A percentile compares a stretch with the other conserved stretches of the same genome.
These are phyloP conservation scores for Lathamus discolor DNA, from an alignment of 2,113 vertebrate species.

Conservation along the genomic window DNA sequence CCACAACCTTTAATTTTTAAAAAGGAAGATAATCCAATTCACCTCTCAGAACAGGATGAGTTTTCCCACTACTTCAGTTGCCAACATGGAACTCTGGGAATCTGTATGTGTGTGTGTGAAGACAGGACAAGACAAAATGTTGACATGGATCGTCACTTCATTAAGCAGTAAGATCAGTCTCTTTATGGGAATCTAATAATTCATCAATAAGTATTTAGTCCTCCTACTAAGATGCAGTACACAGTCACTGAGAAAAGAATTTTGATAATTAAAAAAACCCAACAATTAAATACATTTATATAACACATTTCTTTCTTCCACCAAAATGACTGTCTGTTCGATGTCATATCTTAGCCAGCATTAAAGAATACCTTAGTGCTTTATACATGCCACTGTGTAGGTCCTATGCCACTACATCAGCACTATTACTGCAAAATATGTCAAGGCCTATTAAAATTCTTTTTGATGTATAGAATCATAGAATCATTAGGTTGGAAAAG, in stretches of 20 bases:
- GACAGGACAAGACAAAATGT: not conserved
- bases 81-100: not conserved
- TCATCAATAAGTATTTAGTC: not conserved
- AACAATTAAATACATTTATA: not conserved
- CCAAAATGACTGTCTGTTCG: conserved; percentile 3
- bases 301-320: not conserved
- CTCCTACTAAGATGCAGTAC: not conserved
- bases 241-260: not conserved
- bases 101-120: not conserved
- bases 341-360: not conserved
- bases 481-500: not conserved
- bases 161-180: not conserved
- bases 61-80: not conserved
- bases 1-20: not conserved
- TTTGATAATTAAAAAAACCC: not conserved
- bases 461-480: conserved; percentile 33
- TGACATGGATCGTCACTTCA: not conserved
- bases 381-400: not conserved
- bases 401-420: conserved; percentile 46
- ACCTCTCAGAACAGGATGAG: not conserved
- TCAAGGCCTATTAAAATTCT: conserved; percentile 70
- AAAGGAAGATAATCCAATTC: not conserved
- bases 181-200: not conserved
- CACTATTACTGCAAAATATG: conserved; percentile 62
- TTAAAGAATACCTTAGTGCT: conserved; percentile 25